phyloP scores from a whole-genome alignment of 2,113 vertebrate species.

The Fregetta grallaria region DNA sequence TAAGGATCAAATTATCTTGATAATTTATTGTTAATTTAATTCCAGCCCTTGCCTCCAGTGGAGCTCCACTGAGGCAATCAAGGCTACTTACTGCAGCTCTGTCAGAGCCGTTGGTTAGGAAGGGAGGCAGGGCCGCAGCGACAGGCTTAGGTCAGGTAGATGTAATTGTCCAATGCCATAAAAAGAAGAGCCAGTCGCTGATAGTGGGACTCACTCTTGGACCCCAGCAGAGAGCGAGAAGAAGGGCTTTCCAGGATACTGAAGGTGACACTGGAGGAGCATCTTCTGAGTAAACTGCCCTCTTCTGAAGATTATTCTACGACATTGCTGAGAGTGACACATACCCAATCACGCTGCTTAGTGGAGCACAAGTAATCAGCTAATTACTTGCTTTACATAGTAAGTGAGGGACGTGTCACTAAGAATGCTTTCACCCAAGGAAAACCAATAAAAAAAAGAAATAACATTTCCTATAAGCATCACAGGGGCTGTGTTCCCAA shows the following conservation, averaged over 20 bases:
- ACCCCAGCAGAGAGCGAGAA: background rate
- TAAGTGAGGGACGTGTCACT: background rate
- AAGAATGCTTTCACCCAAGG: background rate
- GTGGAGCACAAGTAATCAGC: background rate
- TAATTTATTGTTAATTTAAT: background rate
- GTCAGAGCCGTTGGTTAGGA: background rate
- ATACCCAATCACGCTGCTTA: background rate
- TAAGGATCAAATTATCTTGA: background rate
- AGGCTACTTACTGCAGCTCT: background rate
- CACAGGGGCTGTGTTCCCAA: background rate
- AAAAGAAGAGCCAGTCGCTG: background rate
- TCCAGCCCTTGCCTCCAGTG: background rate
- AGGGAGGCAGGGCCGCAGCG: background rate
- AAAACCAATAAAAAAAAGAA: background rate
- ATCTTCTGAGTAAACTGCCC: background rate
- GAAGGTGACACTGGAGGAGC: background rate
- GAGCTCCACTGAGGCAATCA: background rate
- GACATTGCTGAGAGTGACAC: background rate
- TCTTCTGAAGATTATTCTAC: background rate
- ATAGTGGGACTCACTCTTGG: background rate
- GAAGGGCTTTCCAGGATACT: background rate
- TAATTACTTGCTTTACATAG: constrained; percentile 19
- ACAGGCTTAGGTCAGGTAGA: background rate
- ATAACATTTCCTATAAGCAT: background rate
- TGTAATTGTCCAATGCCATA: background rate